Evolutionary conservation across 2,113 vertebrate genomes (phyloP).

Genomic region (Lagopus leucura): DNA sequence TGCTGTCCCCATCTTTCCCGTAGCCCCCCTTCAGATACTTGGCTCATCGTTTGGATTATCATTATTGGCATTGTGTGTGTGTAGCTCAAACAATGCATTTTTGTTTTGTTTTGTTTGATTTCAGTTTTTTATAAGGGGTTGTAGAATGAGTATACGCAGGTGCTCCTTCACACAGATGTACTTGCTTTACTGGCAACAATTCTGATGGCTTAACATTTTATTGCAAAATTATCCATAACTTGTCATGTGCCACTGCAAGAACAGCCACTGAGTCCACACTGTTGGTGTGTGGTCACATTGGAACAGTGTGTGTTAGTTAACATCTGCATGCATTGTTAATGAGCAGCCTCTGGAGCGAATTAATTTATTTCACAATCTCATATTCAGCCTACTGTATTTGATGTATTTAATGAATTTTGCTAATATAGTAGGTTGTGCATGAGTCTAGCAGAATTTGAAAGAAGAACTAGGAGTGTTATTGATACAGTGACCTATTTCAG

Average conservation of each 20-base stretch:
- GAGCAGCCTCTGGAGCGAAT: background rate
- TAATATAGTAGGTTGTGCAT: background rate
- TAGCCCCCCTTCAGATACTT: too few species aligned
- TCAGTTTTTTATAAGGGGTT: background rate
- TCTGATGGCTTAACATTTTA: background rate
- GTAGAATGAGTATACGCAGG: background rate
- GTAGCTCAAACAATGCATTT: background rate
- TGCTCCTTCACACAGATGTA: background rate
- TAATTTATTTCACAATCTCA: background rate
- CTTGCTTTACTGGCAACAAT: background rate
- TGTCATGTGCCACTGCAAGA: background rate
- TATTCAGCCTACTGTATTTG: background rate
- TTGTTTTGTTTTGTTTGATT: background rate
- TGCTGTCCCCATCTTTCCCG: too few species aligned
- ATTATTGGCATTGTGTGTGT: background rate
- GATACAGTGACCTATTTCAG: background rate
- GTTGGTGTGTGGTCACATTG: background rate
- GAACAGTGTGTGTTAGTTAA: background rate
- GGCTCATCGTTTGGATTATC: background rate
- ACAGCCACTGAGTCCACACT: background rate
- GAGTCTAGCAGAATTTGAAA: background rate
- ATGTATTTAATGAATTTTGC: background rate
- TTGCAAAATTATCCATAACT: background rate
- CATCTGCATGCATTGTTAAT: fast-evolving
- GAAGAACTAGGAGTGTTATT: background rate